Percentiles rank a stretch among this genome's conserved stretches.
Conservation (phyloP, 2,888 invertebrate genomes). For the Graphium colonna region DNA sequence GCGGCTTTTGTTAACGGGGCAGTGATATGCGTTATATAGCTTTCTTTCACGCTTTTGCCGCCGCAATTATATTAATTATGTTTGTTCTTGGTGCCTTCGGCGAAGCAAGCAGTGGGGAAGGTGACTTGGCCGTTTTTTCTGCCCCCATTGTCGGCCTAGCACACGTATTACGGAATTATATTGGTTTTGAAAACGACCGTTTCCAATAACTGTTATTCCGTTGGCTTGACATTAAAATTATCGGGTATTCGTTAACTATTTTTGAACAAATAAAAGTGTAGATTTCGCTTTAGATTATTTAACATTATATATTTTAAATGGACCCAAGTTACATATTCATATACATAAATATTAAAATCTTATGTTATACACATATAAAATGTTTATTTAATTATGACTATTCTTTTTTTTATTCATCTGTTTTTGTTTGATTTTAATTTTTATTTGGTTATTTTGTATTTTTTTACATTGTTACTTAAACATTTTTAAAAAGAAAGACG, state of each 20-base stretch:
- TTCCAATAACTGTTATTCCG: background rate
- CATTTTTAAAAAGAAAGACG: too few relatives aligned
- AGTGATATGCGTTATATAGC: conserved; percentile 26
- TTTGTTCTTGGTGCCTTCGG: conserved; percentile 30
- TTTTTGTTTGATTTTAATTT: too few relatives aligned
- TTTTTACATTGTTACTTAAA: too few relatives aligned
- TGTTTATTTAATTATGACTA: too few relatives aligned
- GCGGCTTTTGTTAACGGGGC: conserved; percentile 30
- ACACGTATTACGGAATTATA: conserved; percentile 14
- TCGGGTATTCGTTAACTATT: background rate
- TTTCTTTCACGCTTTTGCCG: conserved; percentile 31
- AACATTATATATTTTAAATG: too few relatives aligned
- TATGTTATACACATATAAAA: too few relatives aligned
- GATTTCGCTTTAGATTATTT: too few relatives aligned
- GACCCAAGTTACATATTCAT: too few relatives aligned
- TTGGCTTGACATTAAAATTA: background rate
- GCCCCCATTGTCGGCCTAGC: background rate
- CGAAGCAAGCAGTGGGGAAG: conserved; percentile 10
- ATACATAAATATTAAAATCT: too few relatives aligned
- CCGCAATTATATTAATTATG: conserved; percentile 42
- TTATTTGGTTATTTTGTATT: too few relatives aligned
- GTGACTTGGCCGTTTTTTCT: conserved; percentile 21
- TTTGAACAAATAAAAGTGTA: too few relatives aligned
- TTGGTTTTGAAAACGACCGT: background rate
- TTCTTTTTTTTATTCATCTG: too few relatives aligned